Evolutionary conservation across 2,888 invertebrate species (phyloP).

Genomic region (Agapostemon virescens): DNA sequence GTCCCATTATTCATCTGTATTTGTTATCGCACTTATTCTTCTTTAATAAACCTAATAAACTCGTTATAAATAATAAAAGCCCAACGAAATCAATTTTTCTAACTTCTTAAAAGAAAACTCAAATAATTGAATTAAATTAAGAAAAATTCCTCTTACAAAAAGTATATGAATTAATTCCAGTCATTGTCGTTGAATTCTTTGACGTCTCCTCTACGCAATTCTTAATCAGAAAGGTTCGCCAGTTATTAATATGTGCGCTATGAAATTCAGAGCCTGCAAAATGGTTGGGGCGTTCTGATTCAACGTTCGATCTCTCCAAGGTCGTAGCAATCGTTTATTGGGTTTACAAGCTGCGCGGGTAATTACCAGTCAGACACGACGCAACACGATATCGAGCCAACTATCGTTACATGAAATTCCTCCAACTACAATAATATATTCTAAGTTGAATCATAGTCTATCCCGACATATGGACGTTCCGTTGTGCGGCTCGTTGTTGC

Average conservation of each 20-base stretch:
- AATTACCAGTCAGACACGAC: slow-evolving; percentile 38
- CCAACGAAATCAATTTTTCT: too few species aligned
- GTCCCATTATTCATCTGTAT: too few species aligned
- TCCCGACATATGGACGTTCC: slow-evolving; percentile 62
- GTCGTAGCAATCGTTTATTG: slow-evolving; percentile 11
- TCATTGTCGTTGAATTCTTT: background rate
- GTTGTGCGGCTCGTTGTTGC: slow-evolving; percentile 54
- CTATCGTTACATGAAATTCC: slow-evolving; percentile 37
- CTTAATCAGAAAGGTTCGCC: background rate
- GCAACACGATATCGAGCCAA: slow-evolving; percentile 23
- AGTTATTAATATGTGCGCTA: background rate
- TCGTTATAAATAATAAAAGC: too few species aligned
- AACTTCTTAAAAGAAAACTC: too few species aligned
- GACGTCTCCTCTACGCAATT: background rate
- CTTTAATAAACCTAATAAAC: too few species aligned
- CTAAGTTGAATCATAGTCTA: slow-evolving; percentile 60
- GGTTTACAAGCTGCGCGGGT: slow-evolving; percentile 22
- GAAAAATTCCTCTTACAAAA: too few species aligned
- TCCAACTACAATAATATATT: slow-evolving; percentile 46
- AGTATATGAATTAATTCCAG: background rate
- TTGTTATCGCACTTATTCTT: too few species aligned
- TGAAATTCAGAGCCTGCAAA: background rate
- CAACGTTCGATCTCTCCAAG: slow-evolving; percentile 8
- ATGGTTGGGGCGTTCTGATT: background rate
- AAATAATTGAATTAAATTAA: too few species aligned